A percentile compares a stretch with the other conserved stretches of the same genome.
Conservation (phyloP, 2,888 invertebrate species). For the Perdita meconis region DNA sequence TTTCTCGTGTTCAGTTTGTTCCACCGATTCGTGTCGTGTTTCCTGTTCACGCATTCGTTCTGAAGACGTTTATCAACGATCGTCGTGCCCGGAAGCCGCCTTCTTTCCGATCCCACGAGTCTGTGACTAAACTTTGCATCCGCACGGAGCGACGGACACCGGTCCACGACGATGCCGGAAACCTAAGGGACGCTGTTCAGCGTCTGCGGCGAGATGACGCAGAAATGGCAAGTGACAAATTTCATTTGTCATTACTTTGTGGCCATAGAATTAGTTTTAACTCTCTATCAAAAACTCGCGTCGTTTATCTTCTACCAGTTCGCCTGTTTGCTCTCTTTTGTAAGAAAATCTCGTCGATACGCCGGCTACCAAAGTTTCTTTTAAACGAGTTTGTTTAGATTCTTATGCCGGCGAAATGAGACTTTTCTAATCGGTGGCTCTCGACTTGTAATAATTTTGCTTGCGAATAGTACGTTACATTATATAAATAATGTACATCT, state of each 20-base stretch:
- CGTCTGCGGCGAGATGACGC: conserved; percentile 60
- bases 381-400: background rate
- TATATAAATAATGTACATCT: too few species aligned
- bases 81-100: background rate
- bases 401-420: background rate
- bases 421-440: background rate
- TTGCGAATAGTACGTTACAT: too few species aligned
- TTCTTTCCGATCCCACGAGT: background rate
- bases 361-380: background rate
- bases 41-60: conserved; percentile 1
- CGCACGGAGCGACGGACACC: conserved; percentile 27
- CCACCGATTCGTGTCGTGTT: conserved; percentile 19
- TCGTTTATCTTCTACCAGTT: background rate
- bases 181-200: conserved; percentile 58
- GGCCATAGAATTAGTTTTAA: background rate
- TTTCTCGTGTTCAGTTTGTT: background rate
- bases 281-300: background rate
- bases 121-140: background rate
- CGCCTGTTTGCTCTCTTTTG: background rate
- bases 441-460: background rate
- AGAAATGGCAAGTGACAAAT: conserved; percentile 65
- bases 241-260: background rate
- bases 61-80: conserved; percentile 21
- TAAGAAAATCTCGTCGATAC: background rate
- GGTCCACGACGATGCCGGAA: conserved; percentile 57